Conservation (phyloP, 2,797 vertebrate genomes). For the Eutrigla gurnardus region DNA sequence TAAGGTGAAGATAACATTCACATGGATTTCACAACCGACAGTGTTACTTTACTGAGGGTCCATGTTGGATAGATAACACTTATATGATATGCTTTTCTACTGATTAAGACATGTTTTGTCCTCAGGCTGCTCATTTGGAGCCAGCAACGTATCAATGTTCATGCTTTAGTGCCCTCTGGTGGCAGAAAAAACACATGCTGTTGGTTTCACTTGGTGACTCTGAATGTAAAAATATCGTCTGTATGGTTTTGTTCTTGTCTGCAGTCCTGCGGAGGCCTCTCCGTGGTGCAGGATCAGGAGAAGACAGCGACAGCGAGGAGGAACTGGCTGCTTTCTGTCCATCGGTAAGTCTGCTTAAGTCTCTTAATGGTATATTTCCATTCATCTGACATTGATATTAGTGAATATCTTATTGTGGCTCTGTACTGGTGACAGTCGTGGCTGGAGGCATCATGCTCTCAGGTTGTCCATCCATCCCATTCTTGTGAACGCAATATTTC, state of each 20-base stretch:
- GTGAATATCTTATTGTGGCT: neutral
- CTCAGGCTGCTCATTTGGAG: neutral
- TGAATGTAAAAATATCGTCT: constrained; percentile 36
- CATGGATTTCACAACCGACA: neutral
- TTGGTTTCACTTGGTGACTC: neutral
- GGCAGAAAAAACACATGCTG: neutral
- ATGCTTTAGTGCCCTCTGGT: constrained; percentile 7
- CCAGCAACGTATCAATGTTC: neutral
- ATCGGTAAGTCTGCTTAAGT: constrained; percentile 81
- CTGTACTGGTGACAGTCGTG: too few species aligned
- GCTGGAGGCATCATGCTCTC: too few species aligned
- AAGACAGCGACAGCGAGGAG: constrained; percentile 94
- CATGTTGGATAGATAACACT: neutral
- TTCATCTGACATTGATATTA: neutral
- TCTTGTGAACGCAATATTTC: too few species aligned
- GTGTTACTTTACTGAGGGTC: neutral
- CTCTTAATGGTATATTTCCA: constrained; percentile 14
- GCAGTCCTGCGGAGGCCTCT: constrained; percentile 87
- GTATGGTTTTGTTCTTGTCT: constrained; percentile 69
- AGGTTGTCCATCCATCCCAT: too few species aligned
- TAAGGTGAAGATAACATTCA: neutral
- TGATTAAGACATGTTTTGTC: neutral
- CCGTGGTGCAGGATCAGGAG: constrained; percentile 72
- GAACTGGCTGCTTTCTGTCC: constrained; percentile 98
- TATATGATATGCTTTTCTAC: neutral